These are phyloP conservation scores for Fratercula arctica DNA, from an alignment of 2,797 vertebrate genomes.

Conservation along the genomic window DNA sequence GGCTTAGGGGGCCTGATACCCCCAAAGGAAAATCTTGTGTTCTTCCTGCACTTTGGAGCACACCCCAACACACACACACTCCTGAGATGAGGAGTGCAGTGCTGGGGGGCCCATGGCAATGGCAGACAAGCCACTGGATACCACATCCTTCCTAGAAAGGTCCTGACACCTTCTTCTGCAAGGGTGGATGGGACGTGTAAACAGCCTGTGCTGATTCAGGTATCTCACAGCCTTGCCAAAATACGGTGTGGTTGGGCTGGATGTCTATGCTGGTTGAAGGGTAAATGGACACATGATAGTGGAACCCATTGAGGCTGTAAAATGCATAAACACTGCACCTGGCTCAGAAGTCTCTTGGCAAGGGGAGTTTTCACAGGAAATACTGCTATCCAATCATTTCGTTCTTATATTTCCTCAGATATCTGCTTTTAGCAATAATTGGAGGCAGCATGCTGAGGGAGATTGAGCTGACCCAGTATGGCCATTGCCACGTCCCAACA, in stretches of 20 bases:
- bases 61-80: too few species aligned
- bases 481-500: too few species aligned
- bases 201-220: neutral
- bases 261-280: neutral
- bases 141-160: neutral
- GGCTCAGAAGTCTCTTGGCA: neutral
- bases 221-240: neutral
- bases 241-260: neutral
- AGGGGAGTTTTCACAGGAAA: neutral
- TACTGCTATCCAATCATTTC: neutral
- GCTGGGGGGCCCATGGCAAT: accelerated
- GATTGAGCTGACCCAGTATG: neutral
- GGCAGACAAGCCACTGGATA: neutral
- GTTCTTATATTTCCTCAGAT: neutral
- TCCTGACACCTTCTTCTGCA: neutral
- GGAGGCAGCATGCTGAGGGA: neutral
- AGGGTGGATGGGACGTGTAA: neutral
- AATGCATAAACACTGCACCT: neutral
- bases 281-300: neutral
- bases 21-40: neutral
- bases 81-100: neutral
- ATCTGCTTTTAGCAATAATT: neutral
- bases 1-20: neutral
- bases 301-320: neutral
- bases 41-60: neutral